Conservation (phyloP, 2,888 invertebrate species). For the Busseola fusca region DNA sequence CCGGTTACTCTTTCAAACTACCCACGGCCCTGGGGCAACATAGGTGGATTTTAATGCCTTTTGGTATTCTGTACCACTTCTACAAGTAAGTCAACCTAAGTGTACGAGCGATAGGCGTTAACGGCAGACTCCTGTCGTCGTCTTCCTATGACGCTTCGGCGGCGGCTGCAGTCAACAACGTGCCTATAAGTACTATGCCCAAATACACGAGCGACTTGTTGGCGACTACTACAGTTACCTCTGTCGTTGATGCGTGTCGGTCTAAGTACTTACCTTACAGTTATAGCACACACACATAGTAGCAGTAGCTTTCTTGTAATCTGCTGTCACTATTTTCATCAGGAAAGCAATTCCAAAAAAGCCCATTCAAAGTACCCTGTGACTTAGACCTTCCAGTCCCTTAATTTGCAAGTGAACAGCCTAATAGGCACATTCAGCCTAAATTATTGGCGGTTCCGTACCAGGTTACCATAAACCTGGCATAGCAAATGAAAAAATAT, state of each 20-base stretch:
- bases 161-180: too few relatives aligned
- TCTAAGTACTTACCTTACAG: neutral
- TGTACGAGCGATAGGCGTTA: too few relatives aligned
- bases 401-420: constrained; percentile 36
- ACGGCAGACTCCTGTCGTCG: too few relatives aligned
- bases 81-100: neutral
- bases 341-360: constrained; percentile 14
- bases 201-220: too few relatives aligned
- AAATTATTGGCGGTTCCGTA: constrained; percentile 39
- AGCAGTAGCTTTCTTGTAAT: neutral
- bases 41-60: neutral
- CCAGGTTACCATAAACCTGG: constrained; percentile 38
- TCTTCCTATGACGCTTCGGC: too few relatives aligned
- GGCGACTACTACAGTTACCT: too few relatives aligned
- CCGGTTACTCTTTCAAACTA: too few relatives aligned
- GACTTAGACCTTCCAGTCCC: neutral
- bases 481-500: constrained; percentile 56
- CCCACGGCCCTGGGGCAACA: too few relatives aligned
- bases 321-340: neutral
- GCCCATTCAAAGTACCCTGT: neutral
- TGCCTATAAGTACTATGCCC: too few relatives aligned
- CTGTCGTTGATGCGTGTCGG: too few relatives aligned
- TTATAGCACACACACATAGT: neutral
- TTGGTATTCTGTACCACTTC: too few relatives aligned
- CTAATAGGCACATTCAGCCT: constrained; percentile 19